Evolutionary conservation across 1,140 invertebrate species (phyloP), one percentile per base, ranked within the genome.

Genomic region (Brachionus rotundiformis): DNA sequence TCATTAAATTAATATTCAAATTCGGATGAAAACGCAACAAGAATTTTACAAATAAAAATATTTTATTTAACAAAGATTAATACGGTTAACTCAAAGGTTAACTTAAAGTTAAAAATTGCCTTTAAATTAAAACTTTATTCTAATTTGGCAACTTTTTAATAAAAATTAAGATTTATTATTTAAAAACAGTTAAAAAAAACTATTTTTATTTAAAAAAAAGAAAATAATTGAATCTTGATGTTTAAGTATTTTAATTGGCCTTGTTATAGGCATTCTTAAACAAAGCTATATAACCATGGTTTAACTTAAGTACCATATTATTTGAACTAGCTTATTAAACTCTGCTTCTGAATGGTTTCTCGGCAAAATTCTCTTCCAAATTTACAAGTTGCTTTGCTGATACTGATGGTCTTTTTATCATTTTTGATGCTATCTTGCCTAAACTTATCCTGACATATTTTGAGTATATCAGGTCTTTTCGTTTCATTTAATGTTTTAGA

Each of bases 361-460:
- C n/a, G 31, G 7, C 6, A 13, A 33, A 36, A 33, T 36, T 68
- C 31, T 19, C 63, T 68, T 68, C 33, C 16, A 33, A 33, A 13
- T n/a, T 11, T 8, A 29, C 25, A 29, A 33, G 29, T 16, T 63
- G 3, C 61, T 33, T 36, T 68, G 5, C 33, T 0, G 2, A 33
- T 36, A 2, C 3, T 33, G 16, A 36, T 68, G 16, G 13, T 23
- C n/a, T 36, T 68, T 36, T 36, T 68, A 6, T 33, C 31, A 68
- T n/a, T 68, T 3, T 11, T n/a, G 8, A 2, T 25, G 6, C 6
- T 27, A 1, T n/a, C 6, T 16, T 19, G 3, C 16, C 7, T 33
- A 7, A 68, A 68, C 36, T 68, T 68, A 36, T 68, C 33, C 33
- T 68, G 63, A n/a, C 63, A 68, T 19, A 41, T 36, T 68, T 36